Conservation (phyloP, 2,113 vertebrate species). For the Anser cygnoides region DNA sequence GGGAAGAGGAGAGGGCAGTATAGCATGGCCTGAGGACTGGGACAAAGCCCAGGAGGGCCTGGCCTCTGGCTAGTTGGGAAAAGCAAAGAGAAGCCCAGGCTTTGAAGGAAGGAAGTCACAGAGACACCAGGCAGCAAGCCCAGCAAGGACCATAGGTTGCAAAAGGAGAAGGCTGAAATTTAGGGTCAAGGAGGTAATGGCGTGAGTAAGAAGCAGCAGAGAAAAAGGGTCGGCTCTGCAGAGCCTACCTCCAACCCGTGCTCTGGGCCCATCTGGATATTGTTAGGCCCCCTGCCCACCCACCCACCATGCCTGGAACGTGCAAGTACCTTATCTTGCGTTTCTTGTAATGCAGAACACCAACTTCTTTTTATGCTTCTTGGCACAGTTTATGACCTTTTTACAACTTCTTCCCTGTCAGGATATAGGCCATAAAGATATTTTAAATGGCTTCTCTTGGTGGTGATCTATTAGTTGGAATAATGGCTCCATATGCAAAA, state of each 20-base stretch:
- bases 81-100: background rate
- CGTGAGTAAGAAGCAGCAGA: background rate
- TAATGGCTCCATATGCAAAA: constrained; percentile 62
- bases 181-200: background rate
- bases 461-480: constrained; percentile 64
- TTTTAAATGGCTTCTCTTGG: constrained; percentile 62
- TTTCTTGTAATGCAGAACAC: constrained; percentile 67
- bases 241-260: background rate
- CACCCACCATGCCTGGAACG: constrained; percentile 64
- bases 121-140: background rate
- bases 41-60: background rate
- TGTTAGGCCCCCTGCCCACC: constrained; percentile 62
- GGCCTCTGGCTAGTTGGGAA: background rate
- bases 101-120: rapidly evolving
- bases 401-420: constrained; percentile 62
- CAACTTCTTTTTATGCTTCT: constrained; percentile 67
- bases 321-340: constrained; percentile 66
- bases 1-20: background rate
- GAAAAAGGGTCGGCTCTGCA: background rate
- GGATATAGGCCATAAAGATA: constrained; percentile 65
- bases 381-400: constrained; percentile 63
- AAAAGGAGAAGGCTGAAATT: background rate
- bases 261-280: constrained; percentile 59
- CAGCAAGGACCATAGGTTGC: background rate
- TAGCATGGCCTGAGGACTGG: rapidly evolving